Evolutionary conservation across 2,888 invertebrate genomes (phyloP), one percentile per base, ranked within the genome.

Genomic region (Carcina quercana): DNA sequence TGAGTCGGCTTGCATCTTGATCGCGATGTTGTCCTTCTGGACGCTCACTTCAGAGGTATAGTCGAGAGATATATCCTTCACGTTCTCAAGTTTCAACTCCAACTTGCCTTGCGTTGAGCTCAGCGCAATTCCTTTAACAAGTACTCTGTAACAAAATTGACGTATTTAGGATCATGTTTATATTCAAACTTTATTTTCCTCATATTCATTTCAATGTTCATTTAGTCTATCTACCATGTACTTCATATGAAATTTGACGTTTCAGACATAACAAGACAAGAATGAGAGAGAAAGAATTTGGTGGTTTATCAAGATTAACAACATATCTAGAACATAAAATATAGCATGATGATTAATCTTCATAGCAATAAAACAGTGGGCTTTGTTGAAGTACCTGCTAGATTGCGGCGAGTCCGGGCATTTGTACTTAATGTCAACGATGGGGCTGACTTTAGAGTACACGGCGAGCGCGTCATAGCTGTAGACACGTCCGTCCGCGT

Each of bases 1-100:
- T 1, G 89, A 89, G 62, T 91, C 87, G 8, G 88, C 83, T 38
- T 86, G 80, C 0, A 86, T 53, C 39, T 88, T 86, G 17, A 93
- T 55, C 31, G 75, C 66, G 34, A 93, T 88, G 47, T 91, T 87
- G 41, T 94, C 91, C 13, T 89, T 73, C 32, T 84, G 86, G 1
- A 89, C 61, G 30, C 85, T 86, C 0, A 83, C 84, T 33, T 89
- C 88, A 1, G 85, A 55, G 20, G 67, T 73, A 1, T 85, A 71
- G 37, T 88, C 86, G 0, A 89, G 57, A 30, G 78, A 69, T 37
- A 90, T 70, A 28, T 87, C 82, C 1, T 63, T 67, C 11, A 88
- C 47, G 46, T 88, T 86, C 22, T 80, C 78, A 1, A 89, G 35
- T 28, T 85, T 86, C 1, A 87, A 8, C 26, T 86, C 86, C n/a